Percentiles rank a stretch among this genome's conserved stretches.
These are phyloP conservation scores for Oncorhynchus kisutch DNA, from an alignment of 2,113 vertebrate genomes.

Conservation along the genomic window DNA sequence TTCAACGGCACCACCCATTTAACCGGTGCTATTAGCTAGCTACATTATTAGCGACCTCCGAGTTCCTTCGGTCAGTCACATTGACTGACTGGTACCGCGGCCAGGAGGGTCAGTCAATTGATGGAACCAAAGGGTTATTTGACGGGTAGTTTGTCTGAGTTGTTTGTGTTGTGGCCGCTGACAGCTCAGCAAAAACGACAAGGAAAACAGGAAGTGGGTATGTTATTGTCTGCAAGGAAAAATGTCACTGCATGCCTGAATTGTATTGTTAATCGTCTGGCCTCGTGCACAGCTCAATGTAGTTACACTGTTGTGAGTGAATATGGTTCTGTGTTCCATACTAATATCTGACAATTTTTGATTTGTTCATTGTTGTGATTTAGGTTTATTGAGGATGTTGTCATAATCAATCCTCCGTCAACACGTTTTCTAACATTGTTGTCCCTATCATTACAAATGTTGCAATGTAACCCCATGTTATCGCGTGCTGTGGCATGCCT, in stretches of 20 bases:
- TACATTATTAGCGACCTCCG: too few relatives aligned
- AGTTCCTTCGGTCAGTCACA: too few relatives aligned
- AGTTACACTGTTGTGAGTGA: too few relatives aligned
- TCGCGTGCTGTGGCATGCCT: constrained; percentile 55
- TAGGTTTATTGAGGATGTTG: too few relatives aligned
- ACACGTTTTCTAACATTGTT: too few relatives aligned
- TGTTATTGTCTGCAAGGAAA: background rate
- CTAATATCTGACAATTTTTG: background rate
- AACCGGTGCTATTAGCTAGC: too few relatives aligned
- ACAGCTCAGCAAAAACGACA: background rate
- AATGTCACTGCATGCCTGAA: background rate
- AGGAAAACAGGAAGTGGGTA: too few relatives aligned
- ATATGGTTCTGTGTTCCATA: too few relatives aligned
- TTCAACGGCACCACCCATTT: too few relatives aligned
- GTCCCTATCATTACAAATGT: constrained; percentile 8
- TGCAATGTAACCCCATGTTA: constrained; percentile 34
- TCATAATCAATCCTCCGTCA: too few relatives aligned
- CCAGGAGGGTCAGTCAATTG: too few relatives aligned
- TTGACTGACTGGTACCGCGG: too few relatives aligned
- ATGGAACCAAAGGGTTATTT: background rate
- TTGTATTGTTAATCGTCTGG: constrained; percentile 1
- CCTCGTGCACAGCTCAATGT: background rate
- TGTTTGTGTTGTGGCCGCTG: background rate
- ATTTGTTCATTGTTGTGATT: background rate
- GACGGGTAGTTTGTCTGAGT: background rate